Evolutionary conservation across 2,113 vertebrate genomes (phyloP).

Genomic region (Hypomesus transpacificus): DNA sequence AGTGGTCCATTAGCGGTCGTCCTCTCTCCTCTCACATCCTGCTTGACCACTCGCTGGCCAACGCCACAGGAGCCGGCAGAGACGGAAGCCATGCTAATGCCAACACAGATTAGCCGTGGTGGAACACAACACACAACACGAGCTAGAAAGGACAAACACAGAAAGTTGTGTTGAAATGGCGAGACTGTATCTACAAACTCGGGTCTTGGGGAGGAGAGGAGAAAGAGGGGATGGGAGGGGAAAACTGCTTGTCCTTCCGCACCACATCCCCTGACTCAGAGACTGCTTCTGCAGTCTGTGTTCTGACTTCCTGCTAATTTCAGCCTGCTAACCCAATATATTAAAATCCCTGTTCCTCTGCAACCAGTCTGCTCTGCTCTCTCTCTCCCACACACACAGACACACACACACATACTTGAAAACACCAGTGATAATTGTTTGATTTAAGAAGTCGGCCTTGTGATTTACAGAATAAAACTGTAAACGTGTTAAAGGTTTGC

Average conservation of each 20-base stretch:
- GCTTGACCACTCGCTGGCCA: conserved; percentile 58
- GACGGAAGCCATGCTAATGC: conserved; percentile 48
- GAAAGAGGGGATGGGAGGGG: background rate
- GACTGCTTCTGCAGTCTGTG: no score
- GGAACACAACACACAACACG: conserved; percentile 28
- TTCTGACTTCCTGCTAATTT: conserved; percentile 10
- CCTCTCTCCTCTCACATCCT: conserved; percentile 21
- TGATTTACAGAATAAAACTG: no score
- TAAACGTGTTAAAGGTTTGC: no score
- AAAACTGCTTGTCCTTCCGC: background rate
- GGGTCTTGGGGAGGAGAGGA: background rate
- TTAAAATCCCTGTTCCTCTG: no score
- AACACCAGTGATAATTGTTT: background rate
- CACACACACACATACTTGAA: no score
- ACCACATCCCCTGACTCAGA: conserved; percentile 3
- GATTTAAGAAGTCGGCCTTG: background rate
- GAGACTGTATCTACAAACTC: background rate
- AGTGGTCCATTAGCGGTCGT: conserved; percentile 64
- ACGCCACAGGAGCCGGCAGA: conserved; percentile 34
- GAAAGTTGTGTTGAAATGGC: conserved; percentile 4
- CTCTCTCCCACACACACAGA: no score
- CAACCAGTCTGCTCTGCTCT: background rate
- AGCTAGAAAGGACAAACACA: conserved; percentile 17
- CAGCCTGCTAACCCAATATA: background rate
- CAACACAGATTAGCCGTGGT: conserved; percentile 22